Evolutionary conservation across 1,140 invertebrate species (phyloP), one percentile per base, ranked within the genome.

Genomic region (Penaeus japonicus): DNA sequence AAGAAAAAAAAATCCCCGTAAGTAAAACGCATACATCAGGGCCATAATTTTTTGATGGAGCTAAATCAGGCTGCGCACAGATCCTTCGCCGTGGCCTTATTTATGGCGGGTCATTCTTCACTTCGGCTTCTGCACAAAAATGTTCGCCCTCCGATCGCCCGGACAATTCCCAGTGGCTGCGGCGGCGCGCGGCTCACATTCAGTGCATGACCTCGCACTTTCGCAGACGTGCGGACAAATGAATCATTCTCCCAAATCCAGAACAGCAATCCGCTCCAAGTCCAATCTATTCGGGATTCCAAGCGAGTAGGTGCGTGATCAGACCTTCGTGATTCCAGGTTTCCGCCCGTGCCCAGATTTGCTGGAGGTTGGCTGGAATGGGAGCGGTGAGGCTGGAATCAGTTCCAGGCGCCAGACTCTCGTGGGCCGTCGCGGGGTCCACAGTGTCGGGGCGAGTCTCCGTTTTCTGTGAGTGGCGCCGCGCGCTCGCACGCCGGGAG

Each of bases 331-430:
- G 39, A 47, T 47, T 78, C 20, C 77, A 17, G 32, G 27, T 15
- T 78, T 30, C 20, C 39, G 77, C 39, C 39, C 39, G 77, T 24
- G 77, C 77, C 27, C 20, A 18, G 77, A 24, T 78, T 78, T 78
- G 75, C 54, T 18, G 77, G 77, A 78, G 17, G 77, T 73, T 78
- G 39, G 77, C 39, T 78, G 77, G 77, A 78, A 78, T 78, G 39
- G 77, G 77, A 78, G 47, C 35, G 77, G 22, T 53, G 77, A 53
- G 27, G 77, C 39, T 53, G 77, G 39, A 24, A 75, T 18, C 27
- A 30, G 22, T 77, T 77, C 77, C 77, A 53, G 77, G 77, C 77
- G 77, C 39, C 77, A 78, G 77, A 78, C 77, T 78, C 77, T 53
- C 17, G 77, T 35, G 77, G 77, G 54, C 77, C 77, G 35, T 78